A percentile compares a stretch with the other conserved stretches of the same genome.
Evolutionary conservation across 1,140 invertebrate species (phyloP).

Genomic region (Akabosia matsudoensis): DNA sequence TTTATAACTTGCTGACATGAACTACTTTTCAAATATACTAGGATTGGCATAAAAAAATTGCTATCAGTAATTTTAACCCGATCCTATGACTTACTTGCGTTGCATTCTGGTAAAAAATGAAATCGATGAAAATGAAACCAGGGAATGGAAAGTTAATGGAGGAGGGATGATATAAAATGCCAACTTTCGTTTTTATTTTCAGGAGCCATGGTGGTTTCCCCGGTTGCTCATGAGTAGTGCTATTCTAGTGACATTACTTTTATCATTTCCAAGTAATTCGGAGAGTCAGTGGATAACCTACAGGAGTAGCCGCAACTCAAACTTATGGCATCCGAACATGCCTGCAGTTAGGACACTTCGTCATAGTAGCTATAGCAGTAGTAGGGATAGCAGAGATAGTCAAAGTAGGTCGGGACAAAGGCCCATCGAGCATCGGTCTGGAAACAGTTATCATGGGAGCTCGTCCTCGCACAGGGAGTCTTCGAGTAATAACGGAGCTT

Average conservation of each 20-base stretch:
- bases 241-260: not conserved
- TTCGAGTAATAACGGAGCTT: not conserved
- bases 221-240: not conserved
- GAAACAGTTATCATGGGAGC: not conserved
- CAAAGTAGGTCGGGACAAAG: not conserved
- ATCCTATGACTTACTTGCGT: not conserved
- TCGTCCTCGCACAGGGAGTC: not conserved
- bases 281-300: constrained; percentile 7
- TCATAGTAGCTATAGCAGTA: constrained; percentile 6
- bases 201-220: not conserved
- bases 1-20: not conserved
- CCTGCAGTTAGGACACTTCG: constrained; percentile 1
- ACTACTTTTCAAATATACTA: not conserved
- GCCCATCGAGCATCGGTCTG: not conserved
- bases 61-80: not conserved
- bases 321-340: constrained; percentile 16
- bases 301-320: not conserved
- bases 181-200: not conserved
- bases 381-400: not conserved
- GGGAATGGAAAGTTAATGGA: not conserved
- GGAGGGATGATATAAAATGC: not conserved
- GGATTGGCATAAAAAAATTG: not conserved
- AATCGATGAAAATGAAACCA: constrained; percentile 10
- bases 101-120: not conserved
- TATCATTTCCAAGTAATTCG: not conserved